Evolutionary conservation across 2,888 invertebrate species (phyloP).

Genomic region (Dexiosoma caninum): DNA sequence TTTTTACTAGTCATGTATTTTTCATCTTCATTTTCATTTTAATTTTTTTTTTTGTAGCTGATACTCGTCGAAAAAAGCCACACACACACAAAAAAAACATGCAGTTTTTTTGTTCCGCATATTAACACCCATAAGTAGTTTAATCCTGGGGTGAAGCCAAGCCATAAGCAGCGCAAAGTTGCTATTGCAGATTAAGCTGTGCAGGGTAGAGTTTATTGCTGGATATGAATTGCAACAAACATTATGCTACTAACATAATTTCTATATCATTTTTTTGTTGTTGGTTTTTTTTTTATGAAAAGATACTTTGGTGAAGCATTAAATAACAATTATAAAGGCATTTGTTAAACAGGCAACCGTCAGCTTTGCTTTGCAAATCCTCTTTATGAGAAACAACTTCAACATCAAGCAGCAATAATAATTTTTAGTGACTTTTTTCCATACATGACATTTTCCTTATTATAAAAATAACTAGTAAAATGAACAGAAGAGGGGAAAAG

Average conservation of each 20-base stretch:
- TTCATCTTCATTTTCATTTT: slow-evolving; percentile 17
- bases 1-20: background rate
- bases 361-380: slow-evolving; percentile 3
- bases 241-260: slow-evolving; percentile 12
- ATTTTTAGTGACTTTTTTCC: background rate
- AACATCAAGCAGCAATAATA: background rate
- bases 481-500: no score
- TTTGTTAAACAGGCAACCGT: slow-evolving; percentile 35
- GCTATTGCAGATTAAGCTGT: background rate
- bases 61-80: background rate
- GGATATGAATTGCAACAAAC: background rate
- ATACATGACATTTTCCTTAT: no score
- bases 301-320: slow-evolving; percentile 24
- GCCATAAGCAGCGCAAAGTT: background rate
- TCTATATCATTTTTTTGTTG: background rate
- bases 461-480: no score
- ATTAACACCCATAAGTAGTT: slow-evolving; percentile 59
- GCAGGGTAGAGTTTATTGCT: background rate
- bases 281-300: no score
- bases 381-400: background rate
- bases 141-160: slow-evolving; percentile 47
- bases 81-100: slow-evolving; percentile 8
- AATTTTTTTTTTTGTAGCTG: background rate
- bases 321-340: slow-evolving; percentile 58
- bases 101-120: slow-evolving; percentile 58